Percentiles rank a stretch among this genome's conserved stretches.
These are phyloP conservation scores for Andrena flavipes DNA, from an alignment of 2,888 invertebrate species.

Conservation along the genomic window DNA sequence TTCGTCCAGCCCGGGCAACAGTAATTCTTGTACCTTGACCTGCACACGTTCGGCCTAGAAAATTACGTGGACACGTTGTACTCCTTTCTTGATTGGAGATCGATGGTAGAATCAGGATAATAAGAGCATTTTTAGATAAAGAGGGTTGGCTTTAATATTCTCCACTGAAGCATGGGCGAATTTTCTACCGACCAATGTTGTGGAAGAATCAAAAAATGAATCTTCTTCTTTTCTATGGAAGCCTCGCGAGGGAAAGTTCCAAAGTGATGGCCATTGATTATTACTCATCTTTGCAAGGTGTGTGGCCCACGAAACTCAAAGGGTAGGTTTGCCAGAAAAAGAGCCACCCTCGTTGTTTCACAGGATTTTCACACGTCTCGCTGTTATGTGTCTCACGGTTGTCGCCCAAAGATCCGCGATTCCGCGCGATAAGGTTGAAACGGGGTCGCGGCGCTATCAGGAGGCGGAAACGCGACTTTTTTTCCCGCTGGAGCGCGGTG, in stretches of 20 bases:
- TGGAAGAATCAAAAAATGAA: too few species aligned
- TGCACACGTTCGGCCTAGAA: slow-evolving; percentile 93
- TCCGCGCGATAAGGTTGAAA: slow-evolving; percentile 58
- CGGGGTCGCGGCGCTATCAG: slow-evolving; percentile 68
- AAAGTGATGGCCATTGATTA: too few species aligned
- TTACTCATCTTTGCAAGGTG: too few species aligned
- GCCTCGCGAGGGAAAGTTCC: too few species aligned
- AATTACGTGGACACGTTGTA: background rate
- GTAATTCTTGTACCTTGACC: slow-evolving; percentile 90
- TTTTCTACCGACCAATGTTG: too few species aligned
- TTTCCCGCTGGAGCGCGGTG: slow-evolving; percentile 31
- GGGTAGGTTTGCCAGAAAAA: background rate
- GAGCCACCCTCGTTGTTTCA: background rate
- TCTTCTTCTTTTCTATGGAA: too few species aligned
- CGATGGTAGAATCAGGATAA: too few species aligned
- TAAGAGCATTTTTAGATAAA: too few species aligned
- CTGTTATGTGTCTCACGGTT: slow-evolving; percentile 25
- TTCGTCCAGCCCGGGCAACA: slow-evolving; percentile 95
- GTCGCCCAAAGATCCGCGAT: slow-evolving; percentile 30
- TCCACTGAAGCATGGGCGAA: too few species aligned
- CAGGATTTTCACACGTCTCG: background rate
- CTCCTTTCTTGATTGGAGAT: background rate
- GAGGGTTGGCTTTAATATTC: too few species aligned
- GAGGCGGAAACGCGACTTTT: slow-evolving; percentile 50
- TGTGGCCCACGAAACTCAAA: too few species aligned